Evolutionary conservation across 2,113 vertebrate genomes (phyloP).

Genomic region (Poeciliopsis occidentalis): DNA sequence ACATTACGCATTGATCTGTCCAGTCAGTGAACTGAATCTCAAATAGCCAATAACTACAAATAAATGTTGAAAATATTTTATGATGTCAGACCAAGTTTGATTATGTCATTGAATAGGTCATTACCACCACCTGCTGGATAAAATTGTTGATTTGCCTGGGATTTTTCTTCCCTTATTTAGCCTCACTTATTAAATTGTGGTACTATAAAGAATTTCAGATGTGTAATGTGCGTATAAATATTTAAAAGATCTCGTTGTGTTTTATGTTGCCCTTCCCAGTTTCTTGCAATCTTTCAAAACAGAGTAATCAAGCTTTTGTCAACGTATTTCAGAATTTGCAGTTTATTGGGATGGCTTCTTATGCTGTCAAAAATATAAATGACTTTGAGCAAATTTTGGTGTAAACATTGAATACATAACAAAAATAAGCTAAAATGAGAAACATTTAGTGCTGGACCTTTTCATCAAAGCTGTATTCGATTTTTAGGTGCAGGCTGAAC

Average conservation of each 20-base stretch:
- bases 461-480: conserved; percentile 4
- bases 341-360: too few species aligned
- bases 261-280: too few species aligned
- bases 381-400: too few species aligned
- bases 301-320: too few species aligned
- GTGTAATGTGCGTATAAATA: neutral
- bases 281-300: too few species aligned
- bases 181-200: neutral
- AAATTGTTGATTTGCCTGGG: neutral
- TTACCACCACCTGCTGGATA: neutral
- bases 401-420: too few species aligned
- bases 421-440: neutral
- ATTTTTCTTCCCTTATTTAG: neutral
- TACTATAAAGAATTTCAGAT: neutral
- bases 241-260: too few species aligned
- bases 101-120: too few species aligned
- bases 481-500: conserved; percentile 79
- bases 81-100: neutral
- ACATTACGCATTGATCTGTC: neutral
- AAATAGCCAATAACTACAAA: neutral
- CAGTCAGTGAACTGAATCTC: neutral
- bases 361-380: too few species aligned
- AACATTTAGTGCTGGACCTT: neutral
- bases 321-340: too few species aligned
- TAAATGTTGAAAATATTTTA: neutral